Conservation (phyloP, 2,888 invertebrate genomes). For the Macropis europaea region DNA sequence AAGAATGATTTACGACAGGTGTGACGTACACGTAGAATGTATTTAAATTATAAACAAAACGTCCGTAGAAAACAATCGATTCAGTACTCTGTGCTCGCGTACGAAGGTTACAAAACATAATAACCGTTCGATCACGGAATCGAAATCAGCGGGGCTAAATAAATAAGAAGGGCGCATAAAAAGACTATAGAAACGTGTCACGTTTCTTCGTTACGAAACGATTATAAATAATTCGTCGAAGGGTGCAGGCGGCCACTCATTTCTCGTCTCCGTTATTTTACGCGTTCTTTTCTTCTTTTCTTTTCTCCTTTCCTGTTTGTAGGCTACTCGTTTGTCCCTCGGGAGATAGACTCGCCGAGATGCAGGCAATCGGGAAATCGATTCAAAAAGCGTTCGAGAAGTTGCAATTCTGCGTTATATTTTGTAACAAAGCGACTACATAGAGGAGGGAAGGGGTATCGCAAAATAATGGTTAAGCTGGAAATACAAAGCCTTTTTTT, state of each 20-base stretch:
- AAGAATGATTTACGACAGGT: constrained; percentile 10
- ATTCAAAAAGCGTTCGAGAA: background rate
- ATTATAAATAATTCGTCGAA: constrained; percentile 63
- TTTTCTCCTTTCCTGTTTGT: background rate
- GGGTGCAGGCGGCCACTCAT: constrained; percentile 60
- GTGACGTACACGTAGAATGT: background rate
- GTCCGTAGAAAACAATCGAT: constrained; percentile 19
- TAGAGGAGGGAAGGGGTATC: background rate
- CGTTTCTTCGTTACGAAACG: constrained; percentile 39
- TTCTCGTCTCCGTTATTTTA: constrained; percentile 4
- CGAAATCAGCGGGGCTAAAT: constrained; percentile 33
- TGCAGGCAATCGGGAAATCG: constrained; percentile 1
- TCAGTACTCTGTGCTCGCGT: background rate
- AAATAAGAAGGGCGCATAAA: constrained; percentile 41
- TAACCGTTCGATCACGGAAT: background rate
- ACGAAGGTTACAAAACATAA: constrained; percentile 3
- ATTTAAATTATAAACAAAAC: constrained; percentile 27
- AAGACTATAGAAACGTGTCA: constrained; percentile 12
- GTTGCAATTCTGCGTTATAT: background rate
- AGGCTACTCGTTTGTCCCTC: background rate
- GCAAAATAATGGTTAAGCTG: background rate
- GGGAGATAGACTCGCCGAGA: background rate
- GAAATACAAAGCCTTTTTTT: background rate
- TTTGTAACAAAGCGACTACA: background rate
- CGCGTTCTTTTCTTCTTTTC: background rate